Conservation (phyloP, 2,797 vertebrate species). For the Eidolon dupreanum region DNA sequence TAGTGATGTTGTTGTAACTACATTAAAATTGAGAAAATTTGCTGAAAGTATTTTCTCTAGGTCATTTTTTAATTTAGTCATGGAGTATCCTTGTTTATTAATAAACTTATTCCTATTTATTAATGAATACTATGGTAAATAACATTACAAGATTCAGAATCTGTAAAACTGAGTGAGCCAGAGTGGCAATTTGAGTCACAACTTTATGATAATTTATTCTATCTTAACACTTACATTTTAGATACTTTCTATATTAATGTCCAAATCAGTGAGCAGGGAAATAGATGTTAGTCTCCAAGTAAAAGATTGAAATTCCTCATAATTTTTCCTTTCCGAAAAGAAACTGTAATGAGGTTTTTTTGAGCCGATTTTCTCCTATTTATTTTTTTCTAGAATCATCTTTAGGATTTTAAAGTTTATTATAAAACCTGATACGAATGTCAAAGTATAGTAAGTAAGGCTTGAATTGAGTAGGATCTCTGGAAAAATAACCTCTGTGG, state of each 20-base stretch:
- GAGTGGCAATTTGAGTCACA: background rate
- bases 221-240: background rate
- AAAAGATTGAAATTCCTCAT: slow-evolving; percentile 20
- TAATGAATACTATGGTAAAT: slow-evolving; percentile 43
- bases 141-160: slow-evolving; percentile 17
- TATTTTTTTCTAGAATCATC: background rate
- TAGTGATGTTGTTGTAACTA: slow-evolving; percentile 30
- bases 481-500: background rate
- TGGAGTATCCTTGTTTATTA: slow-evolving; percentile 31
- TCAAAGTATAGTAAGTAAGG: background rate
- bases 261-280: slow-evolving; percentile 42
- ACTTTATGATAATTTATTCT: slow-evolving; percentile 49
- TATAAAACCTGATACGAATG: background rate
- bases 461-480: background rate
- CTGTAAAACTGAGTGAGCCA: background rate
- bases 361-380: background rate
- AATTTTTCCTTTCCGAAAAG: slow-evolving; percentile 37
- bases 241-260: slow-evolving; percentile 50
- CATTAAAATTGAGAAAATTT: slow-evolving; percentile 25
- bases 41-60: slow-evolving; percentile 13
- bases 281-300: slow-evolving; percentile 42
- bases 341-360: background rate
- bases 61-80: slow-evolving; percentile 42
- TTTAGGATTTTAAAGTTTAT: slow-evolving; percentile 14
- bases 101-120: slow-evolving; percentile 23